These are phyloP conservation scores for Pleuronectes platessa DNA, from an alignment of 2,113 vertebrate genomes.

Conservation along the genomic window DNA sequence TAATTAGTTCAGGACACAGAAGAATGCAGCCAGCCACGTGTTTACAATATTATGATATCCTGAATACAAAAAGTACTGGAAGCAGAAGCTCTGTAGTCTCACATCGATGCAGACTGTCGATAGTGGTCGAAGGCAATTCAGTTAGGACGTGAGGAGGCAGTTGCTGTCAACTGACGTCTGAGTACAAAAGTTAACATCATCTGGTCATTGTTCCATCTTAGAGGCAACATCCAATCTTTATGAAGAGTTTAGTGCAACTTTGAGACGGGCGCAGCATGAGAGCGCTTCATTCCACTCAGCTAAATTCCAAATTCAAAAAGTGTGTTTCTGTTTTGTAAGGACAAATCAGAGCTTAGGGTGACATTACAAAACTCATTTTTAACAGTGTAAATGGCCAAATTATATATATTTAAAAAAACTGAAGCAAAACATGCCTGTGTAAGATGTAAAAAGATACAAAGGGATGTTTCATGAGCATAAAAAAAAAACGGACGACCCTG, in stretches of 20 bases:
- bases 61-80: conserved; percentile 80
- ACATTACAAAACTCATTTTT: conserved; percentile 6
- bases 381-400: conserved; percentile 14
- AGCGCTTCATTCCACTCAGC: conserved; percentile 63
- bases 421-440: conserved; percentile 10
- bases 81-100: conserved; percentile 74
- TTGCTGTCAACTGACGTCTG: conserved; percentile 76
- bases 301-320: conserved; percentile 45
- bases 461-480: conserved; percentile 14
- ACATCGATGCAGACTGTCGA: conserved; percentile 68
- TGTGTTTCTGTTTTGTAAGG: conserved; percentile 17
- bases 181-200: conserved; percentile 79
- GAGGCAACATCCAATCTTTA: conserved; percentile 83
- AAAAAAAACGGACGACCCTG: conserved; percentile 35
- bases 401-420: neutral
- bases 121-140: conserved; percentile 87
- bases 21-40: conserved; percentile 85
- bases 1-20: conserved; percentile 83
- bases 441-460: conserved; percentile 40
- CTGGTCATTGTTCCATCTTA: conserved; percentile 62
- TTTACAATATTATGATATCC: conserved; percentile 84
- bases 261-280: conserved; percentile 87
- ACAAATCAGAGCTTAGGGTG: conserved; percentile 21
- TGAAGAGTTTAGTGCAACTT: conserved; percentile 84
- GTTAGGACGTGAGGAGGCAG: conserved; percentile 84